These are phyloP conservation scores for Chaetops frenatus DNA, from an alignment of 2,113 vertebrate species.

Conservation along the genomic window DNA sequence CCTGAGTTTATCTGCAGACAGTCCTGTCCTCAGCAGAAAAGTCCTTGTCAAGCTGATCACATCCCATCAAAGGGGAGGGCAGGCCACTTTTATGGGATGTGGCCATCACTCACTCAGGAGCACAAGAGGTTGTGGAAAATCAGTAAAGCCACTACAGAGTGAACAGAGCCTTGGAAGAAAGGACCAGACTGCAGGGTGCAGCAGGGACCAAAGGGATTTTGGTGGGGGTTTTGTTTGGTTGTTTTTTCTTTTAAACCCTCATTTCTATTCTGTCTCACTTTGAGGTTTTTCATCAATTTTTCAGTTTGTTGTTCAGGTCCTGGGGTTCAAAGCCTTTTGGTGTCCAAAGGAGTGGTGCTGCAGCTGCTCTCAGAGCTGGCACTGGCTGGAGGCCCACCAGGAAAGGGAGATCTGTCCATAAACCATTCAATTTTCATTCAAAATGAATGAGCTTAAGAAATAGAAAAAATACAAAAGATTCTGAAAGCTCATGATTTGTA, in stretches of 20 bases:
- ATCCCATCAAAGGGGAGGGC: not conserved
- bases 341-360: not conserved
- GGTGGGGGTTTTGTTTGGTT: not conserved
- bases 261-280: not conserved
- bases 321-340: not conserved
- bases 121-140: not conserved
- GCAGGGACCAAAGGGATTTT: not conserved
- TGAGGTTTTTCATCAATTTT: not conserved
- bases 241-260: not conserved
- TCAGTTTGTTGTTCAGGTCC: not conserved
- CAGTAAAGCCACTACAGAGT: not conserved
- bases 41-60: not conserved
- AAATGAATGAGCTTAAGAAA: not conserved
- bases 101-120: not conserved
- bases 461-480: not conserved
- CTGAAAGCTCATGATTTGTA: not conserved
- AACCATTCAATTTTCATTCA: not conserved
- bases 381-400: not conserved
- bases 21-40: not conserved
- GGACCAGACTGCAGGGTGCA: not conserved
- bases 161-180: not conserved
- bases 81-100: not conserved
- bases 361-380: not conserved
- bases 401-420: fast-evolving
- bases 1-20: not conserved